phyloP scores from a whole-genome alignment of 2,113 vertebrate species.

The Campylorhamphus procurvoides region DNA sequence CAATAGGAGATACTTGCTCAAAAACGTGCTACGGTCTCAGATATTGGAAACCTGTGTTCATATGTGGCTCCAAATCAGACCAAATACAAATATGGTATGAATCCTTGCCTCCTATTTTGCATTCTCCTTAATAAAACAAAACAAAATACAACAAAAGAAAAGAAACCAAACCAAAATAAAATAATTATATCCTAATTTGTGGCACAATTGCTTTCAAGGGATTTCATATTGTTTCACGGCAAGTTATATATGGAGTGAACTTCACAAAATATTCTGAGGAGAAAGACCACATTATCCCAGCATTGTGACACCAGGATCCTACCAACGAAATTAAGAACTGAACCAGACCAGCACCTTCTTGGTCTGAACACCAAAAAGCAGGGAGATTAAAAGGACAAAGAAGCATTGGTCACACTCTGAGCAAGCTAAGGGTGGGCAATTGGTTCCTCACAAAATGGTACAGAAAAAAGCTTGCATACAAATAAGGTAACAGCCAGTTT shows the following conservation, averaged over 20 bases:
- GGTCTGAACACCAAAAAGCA: neutral
- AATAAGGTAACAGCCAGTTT: neutral
- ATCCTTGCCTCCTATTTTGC: neutral
- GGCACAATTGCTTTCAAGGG: neutral
- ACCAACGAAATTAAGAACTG: neutral
- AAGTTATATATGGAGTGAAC: neutral
- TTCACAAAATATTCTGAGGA: neutral
- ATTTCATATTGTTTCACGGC: neutral
- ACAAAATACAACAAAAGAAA: neutral
- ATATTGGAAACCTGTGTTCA: neutral
- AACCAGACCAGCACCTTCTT: neutral
- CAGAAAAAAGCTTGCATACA: neutral
- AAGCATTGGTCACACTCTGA: neutral
- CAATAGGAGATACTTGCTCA: neutral
- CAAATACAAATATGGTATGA: neutral
- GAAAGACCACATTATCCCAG: neutral
- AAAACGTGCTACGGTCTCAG: neutral
- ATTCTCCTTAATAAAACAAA: neutral
- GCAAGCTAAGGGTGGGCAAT: neutral
- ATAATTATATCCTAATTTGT: neutral
- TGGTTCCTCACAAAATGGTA: neutral
- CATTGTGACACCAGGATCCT: neutral
- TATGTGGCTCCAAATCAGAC: neutral
- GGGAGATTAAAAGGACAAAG: neutral
- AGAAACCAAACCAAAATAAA: neutral